Conservation (phyloP, 2,797 vertebrate species). For the Typhlichthys subterraneus region DNA sequence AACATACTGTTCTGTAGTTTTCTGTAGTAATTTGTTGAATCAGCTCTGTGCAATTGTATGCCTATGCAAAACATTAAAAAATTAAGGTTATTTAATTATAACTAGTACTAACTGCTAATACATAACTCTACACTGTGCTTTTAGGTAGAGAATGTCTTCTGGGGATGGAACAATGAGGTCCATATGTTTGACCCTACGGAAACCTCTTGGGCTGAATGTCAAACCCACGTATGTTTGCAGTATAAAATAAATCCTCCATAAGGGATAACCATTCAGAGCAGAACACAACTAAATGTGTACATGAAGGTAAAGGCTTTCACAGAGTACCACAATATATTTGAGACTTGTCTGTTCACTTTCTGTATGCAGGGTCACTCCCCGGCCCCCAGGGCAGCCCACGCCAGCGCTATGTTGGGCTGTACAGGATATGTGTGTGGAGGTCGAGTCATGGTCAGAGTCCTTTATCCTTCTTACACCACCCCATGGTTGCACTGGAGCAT, state of each 20-base stretch:
- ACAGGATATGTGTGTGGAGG: slow-evolving; percentile 92
- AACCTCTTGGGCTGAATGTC: slow-evolving; percentile 84
- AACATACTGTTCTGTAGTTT: not conserved
- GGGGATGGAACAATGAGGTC: slow-evolving; percentile 96
- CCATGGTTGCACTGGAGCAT: not conserved
- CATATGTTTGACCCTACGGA: slow-evolving; percentile 87
- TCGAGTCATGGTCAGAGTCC: slow-evolving; percentile 86
- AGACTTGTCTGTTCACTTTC: not conserved
- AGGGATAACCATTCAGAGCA: no score
- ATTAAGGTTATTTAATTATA: no score
- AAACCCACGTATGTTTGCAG: slow-evolving; percentile 79
- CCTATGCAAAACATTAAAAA: no score
- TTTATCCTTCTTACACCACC: not conserved
- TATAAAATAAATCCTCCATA: no score
- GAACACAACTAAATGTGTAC: no score
- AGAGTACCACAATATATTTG: no score
- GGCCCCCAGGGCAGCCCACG: slow-evolving; percentile 89
- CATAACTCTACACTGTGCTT: slow-evolving; percentile 15
- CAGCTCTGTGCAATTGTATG: no score
- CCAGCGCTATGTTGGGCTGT: slow-evolving; percentile 82
- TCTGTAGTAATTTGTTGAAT: no score
- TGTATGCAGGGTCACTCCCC: slow-evolving; percentile 83
- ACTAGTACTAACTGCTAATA: not conserved
- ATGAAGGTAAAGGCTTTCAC: no score
- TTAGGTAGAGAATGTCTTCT: slow-evolving; percentile 87